A percentile compares a stretch with the other conserved stretches of the same genome.
phyloP scores from a whole-genome alignment of 2,797 vertebrate genomes.

The Acridotheres tristis region DNA sequence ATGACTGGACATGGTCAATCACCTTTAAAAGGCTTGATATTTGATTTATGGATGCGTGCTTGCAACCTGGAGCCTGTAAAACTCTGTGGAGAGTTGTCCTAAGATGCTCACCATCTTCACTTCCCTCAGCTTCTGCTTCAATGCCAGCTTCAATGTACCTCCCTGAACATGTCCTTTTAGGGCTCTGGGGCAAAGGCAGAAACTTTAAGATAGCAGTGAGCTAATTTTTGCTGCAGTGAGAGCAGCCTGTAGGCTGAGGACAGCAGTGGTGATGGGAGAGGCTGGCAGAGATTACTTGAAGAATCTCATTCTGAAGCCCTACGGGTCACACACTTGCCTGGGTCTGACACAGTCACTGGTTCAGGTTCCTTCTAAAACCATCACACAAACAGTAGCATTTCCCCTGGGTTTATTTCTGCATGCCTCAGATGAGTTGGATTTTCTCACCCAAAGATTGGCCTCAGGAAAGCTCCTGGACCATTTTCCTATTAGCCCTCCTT shows the following conservation, averaged over 20 bases:
- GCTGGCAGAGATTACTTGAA: not conserved
- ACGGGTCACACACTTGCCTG: accelerated
- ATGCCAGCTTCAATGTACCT: not conserved
- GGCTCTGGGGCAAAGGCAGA: not conserved
- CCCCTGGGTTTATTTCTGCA: not conserved
- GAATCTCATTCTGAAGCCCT: not conserved
- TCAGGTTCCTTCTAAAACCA: not conserved
- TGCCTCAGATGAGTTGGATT: not conserved
- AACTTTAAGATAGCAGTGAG: not conserved
- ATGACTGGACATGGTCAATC: not conserved
- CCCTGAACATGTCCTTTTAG: not conserved
- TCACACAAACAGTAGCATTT: not conserved
- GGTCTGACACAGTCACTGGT: not conserved
- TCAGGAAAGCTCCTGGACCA: not conserved
- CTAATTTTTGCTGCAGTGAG: not conserved
- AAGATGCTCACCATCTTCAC: not conserved
- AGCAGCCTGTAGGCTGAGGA: not conserved
- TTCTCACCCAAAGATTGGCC: not conserved
- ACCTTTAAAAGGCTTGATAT: not conserved
- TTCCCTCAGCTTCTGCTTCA: not conserved
- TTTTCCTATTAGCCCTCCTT: not conserved
- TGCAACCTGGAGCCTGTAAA: not conserved
- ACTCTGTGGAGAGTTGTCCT: not conserved
- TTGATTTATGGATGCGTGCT: not conserved
- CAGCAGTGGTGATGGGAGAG: not conserved